Evolutionary conservation across 1,140 invertebrate genomes (phyloP).

Genomic region (Pogonus chalceus): DNA sequence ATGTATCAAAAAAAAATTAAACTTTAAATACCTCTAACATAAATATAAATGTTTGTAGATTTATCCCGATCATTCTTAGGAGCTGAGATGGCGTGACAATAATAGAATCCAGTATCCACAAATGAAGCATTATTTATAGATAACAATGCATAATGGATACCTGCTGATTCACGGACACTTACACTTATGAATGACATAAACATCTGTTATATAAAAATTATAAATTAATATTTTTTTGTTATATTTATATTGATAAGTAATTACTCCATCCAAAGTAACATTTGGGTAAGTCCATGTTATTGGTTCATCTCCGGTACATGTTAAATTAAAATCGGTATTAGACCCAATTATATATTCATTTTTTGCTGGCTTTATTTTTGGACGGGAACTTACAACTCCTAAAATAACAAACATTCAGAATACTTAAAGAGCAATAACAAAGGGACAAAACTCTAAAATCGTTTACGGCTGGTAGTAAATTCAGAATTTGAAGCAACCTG

Average conservation of each 20-base stretch:
- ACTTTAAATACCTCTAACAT: conserved; percentile 48
- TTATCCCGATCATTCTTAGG: conserved; percentile 35
- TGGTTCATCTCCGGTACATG: conserved; percentile 38
- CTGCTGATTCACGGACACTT: neutral
- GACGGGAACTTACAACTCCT: too few species aligned
- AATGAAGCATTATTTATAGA: conserved; percentile 30
- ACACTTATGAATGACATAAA: neutral
- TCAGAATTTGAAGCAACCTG: neutral
- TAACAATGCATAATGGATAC: conserved; percentile 30
- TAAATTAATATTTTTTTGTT: conserved; percentile 8
- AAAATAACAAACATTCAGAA: too few species aligned
- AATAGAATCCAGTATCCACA: conserved; percentile 27
- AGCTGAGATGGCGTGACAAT: conserved; percentile 29
- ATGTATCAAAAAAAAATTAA: conserved; percentile 13
- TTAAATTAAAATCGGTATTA: conserved; percentile 38
- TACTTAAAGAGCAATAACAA: neutral
- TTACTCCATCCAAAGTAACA: conserved; percentile 14
- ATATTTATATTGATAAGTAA: conserved; percentile 8
- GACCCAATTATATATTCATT: conserved; percentile 37
- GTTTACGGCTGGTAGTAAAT: neutral
- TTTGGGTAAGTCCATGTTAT: conserved; percentile 39
- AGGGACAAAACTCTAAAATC: neutral
- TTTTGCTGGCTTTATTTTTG: conserved; percentile 36
- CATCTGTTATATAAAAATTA: conserved; percentile 14
- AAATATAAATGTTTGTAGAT: conserved; percentile 49